Evolutionary conservation across 2,797 vertebrate genomes (phyloP).

Genomic region (Euphonia xanthogaster): DNA sequence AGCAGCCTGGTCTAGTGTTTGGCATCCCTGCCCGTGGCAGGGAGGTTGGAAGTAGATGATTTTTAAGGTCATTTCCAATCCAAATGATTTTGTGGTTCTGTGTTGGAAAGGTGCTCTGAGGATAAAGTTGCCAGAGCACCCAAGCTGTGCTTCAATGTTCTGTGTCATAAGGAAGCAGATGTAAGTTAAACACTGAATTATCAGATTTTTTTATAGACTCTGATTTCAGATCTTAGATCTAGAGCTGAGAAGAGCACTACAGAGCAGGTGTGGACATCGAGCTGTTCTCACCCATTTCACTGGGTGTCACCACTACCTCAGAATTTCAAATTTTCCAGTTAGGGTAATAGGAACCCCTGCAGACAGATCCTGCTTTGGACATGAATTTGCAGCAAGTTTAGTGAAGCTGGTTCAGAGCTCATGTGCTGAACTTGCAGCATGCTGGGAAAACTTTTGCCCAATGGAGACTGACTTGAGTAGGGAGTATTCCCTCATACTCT

Average conservation of each 20-base stretch:
- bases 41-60: background rate
- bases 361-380: background rate
- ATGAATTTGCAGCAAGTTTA: background rate
- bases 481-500: accelerated
- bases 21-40: background rate
- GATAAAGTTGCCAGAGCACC: background rate
- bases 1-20: background rate
- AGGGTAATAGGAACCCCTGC: background rate
- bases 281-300: background rate
- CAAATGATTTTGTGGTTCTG: background rate
- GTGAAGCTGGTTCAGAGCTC: background rate
- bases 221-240: background rate
- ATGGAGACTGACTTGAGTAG: background rate
- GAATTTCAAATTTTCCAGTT: background rate
- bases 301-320: background rate
- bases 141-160: background rate
- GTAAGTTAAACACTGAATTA: background rate
- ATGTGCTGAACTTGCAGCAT: background rate
- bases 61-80: background rate
- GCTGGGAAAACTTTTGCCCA: background rate
- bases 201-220: background rate
- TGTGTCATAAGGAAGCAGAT: background rate
- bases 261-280: background rate
- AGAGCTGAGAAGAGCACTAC: background rate
- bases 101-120: background rate